Percentiles rank a stretch among this genome's conserved stretches.
phyloP scores from a whole-genome alignment of 2,113 vertebrate genomes.

The Microtus pennsylvanicus region DNA sequence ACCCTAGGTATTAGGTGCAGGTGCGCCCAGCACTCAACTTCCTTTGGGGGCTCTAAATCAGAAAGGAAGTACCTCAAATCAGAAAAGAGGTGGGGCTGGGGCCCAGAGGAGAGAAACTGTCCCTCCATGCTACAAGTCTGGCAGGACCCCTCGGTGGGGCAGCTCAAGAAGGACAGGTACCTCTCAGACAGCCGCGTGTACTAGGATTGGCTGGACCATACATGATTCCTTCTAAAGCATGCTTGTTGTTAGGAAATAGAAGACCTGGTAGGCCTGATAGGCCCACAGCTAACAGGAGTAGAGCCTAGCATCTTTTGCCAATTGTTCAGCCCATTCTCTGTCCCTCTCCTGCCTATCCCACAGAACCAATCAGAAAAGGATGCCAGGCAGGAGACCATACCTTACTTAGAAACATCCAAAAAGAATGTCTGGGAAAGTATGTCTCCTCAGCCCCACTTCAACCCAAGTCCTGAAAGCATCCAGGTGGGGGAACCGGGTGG shows the following conservation, averaged over 20 bases:
- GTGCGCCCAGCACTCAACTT: no score
- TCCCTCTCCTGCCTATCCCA: neutral
- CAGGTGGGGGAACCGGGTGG: neutral
- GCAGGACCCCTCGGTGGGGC: neutral
- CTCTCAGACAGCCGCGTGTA: neutral
- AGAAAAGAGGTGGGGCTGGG: neutral
- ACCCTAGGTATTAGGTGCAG: no score
- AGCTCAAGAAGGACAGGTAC: neutral
- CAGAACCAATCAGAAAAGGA: neutral
- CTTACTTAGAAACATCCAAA: fast-evolving
- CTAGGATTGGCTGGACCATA: neutral
- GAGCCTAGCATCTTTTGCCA: neutral
- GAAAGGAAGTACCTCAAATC: neutral
- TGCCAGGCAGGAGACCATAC: fast-evolving
- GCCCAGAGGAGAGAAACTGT: neutral
- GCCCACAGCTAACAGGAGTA: neutral
- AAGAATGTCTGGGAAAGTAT: no score
- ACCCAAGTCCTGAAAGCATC: neutral
- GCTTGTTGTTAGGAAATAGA: neutral
- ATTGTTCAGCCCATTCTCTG: neutral
- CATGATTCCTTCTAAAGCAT: neutral
- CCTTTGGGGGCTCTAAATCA: no score
- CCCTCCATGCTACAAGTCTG: no score
- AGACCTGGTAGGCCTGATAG: neutral
- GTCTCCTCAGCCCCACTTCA: neutral